A percentile compares a stretch with the other conserved stretches of the same genome.
These are phyloP conservation scores for Acromyrmex heyeri DNA, from an alignment of 1,140 invertebrate species.

Conservation along the genomic window DNA sequence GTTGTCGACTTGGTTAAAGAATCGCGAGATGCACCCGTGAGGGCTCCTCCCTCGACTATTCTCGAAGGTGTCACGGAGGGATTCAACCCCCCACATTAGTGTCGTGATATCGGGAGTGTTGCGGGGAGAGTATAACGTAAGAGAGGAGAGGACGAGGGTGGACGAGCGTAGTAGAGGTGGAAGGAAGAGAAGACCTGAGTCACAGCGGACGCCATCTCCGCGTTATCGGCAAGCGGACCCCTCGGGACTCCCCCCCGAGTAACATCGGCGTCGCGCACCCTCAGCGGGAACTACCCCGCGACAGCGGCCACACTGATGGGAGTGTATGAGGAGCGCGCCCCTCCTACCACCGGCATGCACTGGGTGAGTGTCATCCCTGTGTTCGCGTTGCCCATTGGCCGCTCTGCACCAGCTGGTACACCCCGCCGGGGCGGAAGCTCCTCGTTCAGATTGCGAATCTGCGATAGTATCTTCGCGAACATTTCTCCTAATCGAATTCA, in stretches of 20 bases:
- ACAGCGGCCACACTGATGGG: constrained; percentile 87
- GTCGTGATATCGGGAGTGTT: constrained; percentile 52
- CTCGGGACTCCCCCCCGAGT: constrained; percentile 80
- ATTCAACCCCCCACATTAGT: constrained; percentile 40
- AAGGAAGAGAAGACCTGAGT: constrained; percentile 69
- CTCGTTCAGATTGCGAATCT: constrained; percentile 19
- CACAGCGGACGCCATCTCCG: constrained; percentile 82
- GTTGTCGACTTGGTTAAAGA: not conserved
- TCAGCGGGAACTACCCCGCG: constrained; percentile 85
- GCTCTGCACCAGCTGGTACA: constrained; percentile 40
- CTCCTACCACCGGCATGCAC: constrained; percentile 88
- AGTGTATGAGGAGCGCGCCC: constrained; percentile 88
- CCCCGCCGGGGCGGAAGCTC: constrained; percentile 39
- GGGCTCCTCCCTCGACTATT: constrained; percentile 40
- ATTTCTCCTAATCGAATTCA: constrained; percentile 42
- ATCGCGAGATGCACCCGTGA: constrained; percentile 63
- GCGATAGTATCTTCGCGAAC: constrained; percentile 29
- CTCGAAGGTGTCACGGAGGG: constrained; percentile 45
- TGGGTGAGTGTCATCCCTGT: constrained; percentile 85
- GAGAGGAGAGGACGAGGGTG: constrained; percentile 61
- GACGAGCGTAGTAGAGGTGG: constrained; percentile 58
- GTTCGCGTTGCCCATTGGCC: constrained; percentile 68
- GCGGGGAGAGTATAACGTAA: constrained; percentile 21
- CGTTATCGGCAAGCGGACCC: constrained; percentile 81
- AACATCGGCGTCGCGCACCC: constrained; percentile 82